A percentile compares a stretch with the other conserved stretches of the same genome.
Conservation (phyloP, 2,888 invertebrate genomes). For the Thecophora atra region DNA sequence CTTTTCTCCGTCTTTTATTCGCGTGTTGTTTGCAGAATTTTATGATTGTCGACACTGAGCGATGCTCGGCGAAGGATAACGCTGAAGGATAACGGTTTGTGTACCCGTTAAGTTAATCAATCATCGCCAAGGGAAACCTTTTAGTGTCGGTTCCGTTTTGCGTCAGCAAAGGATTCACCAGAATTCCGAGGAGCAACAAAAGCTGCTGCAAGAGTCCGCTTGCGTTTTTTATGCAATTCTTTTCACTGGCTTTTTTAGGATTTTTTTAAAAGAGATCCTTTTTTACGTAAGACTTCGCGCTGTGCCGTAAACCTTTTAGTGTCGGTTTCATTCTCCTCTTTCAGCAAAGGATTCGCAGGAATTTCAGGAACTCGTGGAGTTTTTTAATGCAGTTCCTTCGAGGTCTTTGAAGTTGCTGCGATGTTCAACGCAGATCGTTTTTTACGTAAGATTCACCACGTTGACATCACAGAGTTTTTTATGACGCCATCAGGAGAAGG, state of each 20-base stretch:
- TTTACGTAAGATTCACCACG: slow-evolving; percentile 54
- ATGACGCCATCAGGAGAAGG: slow-evolving; percentile 37
- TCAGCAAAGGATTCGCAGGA: too few species aligned
- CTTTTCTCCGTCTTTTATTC: not conserved
- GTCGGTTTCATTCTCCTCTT: too few species aligned
- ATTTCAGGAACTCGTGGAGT: too few species aligned
- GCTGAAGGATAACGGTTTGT: slow-evolving; percentile 14
- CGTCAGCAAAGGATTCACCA: slow-evolving; percentile 43
- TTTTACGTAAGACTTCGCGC: slow-evolving; percentile 53
- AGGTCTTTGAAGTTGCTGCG: too few species aligned
- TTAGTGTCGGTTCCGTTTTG: slow-evolving; percentile 27
- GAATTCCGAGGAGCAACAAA: slow-evolving; percentile 48
- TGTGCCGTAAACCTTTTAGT: too few species aligned
- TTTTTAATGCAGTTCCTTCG: too few species aligned
- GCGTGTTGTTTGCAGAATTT: slow-evolving; percentile 17
- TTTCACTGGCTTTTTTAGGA: slow-evolving; percentile 33
- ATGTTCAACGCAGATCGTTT: slow-evolving; percentile 45
- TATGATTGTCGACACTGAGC: not conserved
- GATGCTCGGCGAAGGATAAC: not conserved
- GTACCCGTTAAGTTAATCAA: slow-evolving; percentile 35
- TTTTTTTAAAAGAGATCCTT: slow-evolving; percentile 36
- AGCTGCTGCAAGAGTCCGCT: too few species aligned
- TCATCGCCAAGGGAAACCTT: slow-evolving; percentile 6
- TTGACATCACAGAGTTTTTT: slow-evolving; percentile 40
- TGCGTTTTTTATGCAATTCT: slow-evolving; percentile 57